These are phyloP conservation scores for Prorops nasuta DNA, from an alignment of 1,140 invertebrate genomes.

Conservation along the genomic window DNA sequence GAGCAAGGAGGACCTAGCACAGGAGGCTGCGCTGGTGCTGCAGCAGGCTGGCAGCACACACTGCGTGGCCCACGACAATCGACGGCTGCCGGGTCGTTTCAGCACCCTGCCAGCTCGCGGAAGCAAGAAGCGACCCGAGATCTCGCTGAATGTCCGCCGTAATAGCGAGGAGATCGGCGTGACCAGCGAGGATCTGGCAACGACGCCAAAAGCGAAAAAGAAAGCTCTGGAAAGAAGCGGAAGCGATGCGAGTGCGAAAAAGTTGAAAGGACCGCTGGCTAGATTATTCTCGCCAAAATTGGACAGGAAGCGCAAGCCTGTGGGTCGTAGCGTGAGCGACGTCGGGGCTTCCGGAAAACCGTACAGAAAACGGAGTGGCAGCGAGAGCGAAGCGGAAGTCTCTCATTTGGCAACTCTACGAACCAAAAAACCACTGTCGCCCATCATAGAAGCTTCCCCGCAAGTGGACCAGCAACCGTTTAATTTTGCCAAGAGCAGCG, in stretches of 20 bases:
- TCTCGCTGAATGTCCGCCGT: conserved; percentile 35
- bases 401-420: conserved; percentile 33
- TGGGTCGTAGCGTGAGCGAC: conserved; percentile 53
- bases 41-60: conserved; percentile 65
- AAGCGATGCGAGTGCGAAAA: conserved; percentile 65
- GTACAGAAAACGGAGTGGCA: conserved; percentile 47
- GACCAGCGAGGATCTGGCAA: conserved; percentile 38
- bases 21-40: conserved; percentile 69
- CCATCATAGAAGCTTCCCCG: conserved; percentile 70
- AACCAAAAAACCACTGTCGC: conserved; percentile 68
- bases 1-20: conserved; percentile 66
- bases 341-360: conserved; percentile 39
- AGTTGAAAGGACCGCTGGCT: conserved; percentile 36
- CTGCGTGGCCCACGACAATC: conserved; percentile 56
- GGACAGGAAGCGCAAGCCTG: conserved; percentile 36
- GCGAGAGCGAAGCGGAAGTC: conserved; percentile 49
- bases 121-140: conserved; percentile 54
- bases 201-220: conserved; percentile 42
- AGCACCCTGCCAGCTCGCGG: conserved; percentile 62
- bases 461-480: conserved; percentile 64
- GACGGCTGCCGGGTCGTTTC: conserved; percentile 61
- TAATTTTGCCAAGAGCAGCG: conserved; percentile 35
- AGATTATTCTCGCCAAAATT: conserved; percentile 46
- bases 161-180: conserved; percentile 34
- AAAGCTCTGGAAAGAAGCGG: conserved; percentile 60